phyloP scores from a whole-genome alignment of 2,113 vertebrate genomes.

The Miniopterus natalensis region DNA sequence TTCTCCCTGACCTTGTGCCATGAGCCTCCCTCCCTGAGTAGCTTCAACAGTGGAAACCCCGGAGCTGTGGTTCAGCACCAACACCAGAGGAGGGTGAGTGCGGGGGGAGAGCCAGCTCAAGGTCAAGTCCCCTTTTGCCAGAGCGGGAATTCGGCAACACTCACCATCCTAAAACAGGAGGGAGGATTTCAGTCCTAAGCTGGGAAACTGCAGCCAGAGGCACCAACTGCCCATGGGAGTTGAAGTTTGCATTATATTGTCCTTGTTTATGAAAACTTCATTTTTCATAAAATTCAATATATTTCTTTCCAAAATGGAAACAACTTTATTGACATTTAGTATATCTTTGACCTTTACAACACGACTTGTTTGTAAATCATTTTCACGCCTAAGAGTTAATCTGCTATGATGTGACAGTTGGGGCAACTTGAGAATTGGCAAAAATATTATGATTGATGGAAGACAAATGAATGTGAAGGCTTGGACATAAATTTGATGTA shows the following conservation, averaged over 20 bases:
- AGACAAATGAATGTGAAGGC: not conserved
- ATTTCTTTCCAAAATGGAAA: constrained; percentile 36
- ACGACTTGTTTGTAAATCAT: not conserved
- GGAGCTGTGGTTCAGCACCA: not conserved
- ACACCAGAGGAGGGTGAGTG: not conserved
- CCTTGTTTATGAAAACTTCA: not conserved
- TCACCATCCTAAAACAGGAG: not conserved
- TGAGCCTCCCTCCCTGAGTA: not conserved
- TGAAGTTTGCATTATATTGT: not conserved
- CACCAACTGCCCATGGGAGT: too few species aligned
- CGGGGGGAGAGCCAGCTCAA: not conserved
- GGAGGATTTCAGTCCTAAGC: not conserved
- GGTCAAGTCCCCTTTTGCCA: not conserved
- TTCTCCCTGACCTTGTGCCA: not conserved
- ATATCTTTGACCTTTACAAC: not conserved
- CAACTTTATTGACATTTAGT: not conserved
- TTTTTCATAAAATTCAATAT: constrained; percentile 2
- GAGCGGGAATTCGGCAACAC: not conserved
- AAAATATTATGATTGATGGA: not conserved
- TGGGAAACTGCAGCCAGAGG: not conserved
- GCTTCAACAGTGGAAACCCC: not conserved
- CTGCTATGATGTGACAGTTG: not conserved
- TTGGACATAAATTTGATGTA: not conserved
- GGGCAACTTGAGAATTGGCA: not conserved
- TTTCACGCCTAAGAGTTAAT: constrained; percentile 19